Percentiles rank a stretch among this genome's conserved stretches.
phyloP scores from a whole-genome alignment of 1,140 invertebrate genomes.

The Temnothorax nylanderi region DNA sequence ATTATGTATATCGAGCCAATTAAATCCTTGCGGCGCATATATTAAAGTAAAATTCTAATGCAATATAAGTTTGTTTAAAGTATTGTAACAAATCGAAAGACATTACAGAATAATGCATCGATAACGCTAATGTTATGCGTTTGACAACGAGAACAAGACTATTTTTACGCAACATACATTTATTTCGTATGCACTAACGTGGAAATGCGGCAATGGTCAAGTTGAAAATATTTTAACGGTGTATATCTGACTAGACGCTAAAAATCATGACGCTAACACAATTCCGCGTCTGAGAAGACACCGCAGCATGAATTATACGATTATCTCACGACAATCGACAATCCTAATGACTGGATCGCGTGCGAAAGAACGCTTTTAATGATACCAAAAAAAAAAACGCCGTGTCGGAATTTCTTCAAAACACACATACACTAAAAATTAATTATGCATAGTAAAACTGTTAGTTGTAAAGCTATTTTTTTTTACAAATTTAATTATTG shows the following conservation, averaged over 20 bases:
- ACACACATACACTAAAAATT: background rate
- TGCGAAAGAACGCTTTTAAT: background rate
- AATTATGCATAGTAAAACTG: background rate
- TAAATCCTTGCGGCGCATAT: background rate
- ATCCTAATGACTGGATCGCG: constrained; percentile 19
- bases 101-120: background rate
- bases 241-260: background rate
- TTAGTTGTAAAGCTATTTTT: background rate
- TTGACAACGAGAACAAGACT: background rate
- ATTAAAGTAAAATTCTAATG: background rate
- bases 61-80: background rate
- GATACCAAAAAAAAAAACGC: background rate
- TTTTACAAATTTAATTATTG: background rate
- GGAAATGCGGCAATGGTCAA: background rate
- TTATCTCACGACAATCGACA: background rate
- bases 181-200: background rate
- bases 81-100: background rate
- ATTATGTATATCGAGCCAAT: background rate
- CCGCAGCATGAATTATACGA: background rate
- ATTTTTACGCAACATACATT: background rate
- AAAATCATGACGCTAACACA: background rate
- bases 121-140: background rate
- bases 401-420: background rate
- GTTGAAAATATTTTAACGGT: constrained; percentile 5
- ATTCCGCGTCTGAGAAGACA: background rate